Base-by-base conservation (phyloP, 2,888 invertebrate genomes). In the Amphipyra berbera region DNA sequence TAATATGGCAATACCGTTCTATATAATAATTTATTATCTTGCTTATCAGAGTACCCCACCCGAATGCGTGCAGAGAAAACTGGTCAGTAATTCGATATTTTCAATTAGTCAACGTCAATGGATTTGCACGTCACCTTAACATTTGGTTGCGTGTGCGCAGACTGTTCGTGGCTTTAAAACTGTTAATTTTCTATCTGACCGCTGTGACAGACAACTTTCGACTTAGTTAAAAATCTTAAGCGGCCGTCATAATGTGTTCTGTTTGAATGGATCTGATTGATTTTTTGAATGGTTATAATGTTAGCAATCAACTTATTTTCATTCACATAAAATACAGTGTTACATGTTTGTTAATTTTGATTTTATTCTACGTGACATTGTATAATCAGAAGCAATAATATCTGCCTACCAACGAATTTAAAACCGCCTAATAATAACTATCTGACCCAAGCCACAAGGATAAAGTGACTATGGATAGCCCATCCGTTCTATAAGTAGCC, bases 101-200 rank as follows among this genome's bases (percentile, higher is more conserved):
- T 61, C 64, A 72, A 76, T 78, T 76, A 76, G 61, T 68, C 55
- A 68, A 67, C 45, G 76, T 65, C 62, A 49, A 62, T 67, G 38
- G 40, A 65, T 61, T 57, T 44, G 42, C 65, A 61, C 68, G 60
- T 66, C 61, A 45, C 50, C 41, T 45, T 30, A 50, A 56, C 57
- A 57, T 67, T 52, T 37, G 41, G 60, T 86, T 73, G 89, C 89
- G 85, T 89, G 89, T 53, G 65, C 42, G 46, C 35, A 46, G 53
- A 72, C 65, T 68, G 68, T 86, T 82, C 74, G 79, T 80, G 71
- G 68, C 72, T 73, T 61, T 63, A 78, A n/a, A 79, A 83, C 79
- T 74, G 79, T 83, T 83, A 76, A 81, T 83, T 79, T 82, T 50
- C 62, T 69, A 68, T 66, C 48, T 61, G 67, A 67, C 75, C 68